Conservation (phyloP, 2,888 invertebrate genomes). For the Agrochola lota region DNA sequence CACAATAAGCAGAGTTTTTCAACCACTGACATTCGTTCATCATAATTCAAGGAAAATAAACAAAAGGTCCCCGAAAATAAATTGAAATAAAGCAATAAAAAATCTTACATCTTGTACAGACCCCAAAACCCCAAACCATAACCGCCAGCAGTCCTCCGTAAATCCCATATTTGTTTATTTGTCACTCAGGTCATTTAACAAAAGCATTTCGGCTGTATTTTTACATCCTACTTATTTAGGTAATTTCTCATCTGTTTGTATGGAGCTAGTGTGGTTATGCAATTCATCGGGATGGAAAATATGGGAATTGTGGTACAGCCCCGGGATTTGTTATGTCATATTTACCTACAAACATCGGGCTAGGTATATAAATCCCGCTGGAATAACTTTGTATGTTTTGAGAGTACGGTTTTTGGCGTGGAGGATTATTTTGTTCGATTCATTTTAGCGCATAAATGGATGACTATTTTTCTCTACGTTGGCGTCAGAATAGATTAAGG, state of each 20-base stretch:
- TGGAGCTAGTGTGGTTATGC: slow-evolving; percentile 39
- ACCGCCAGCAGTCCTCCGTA: slow-evolving; percentile 40
- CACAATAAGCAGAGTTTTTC: no score
- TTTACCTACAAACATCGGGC: slow-evolving; percentile 50
- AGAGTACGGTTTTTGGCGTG: slow-evolving; percentile 8
- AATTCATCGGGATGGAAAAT: slow-evolving; percentile 40
- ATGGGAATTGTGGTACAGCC: slow-evolving; percentile 28
- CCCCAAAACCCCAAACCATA: slow-evolving; percentile 42
- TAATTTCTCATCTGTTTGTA: slow-evolving; percentile 27
- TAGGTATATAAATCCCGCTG: slow-evolving; percentile 36
- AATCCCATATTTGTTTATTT: slow-evolving; percentile 57
- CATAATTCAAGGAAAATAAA: slow-evolving; percentile 10
- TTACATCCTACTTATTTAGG: slow-evolving; percentile 39
- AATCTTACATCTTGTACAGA: slow-evolving; percentile 39
- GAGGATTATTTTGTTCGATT: slow-evolving; percentile 18
- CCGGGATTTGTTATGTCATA: slow-evolving; percentile 53
- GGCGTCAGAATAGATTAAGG: no score
- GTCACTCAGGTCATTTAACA: slow-evolving; percentile 67
- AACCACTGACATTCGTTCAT: background rate
- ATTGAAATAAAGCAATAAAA: slow-evolving; percentile 44
- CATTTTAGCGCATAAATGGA: slow-evolving; percentile 9
- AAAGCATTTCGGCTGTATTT: slow-evolving; percentile 49
- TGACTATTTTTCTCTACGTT: background rate
- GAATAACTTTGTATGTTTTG: slow-evolving; percentile 40
- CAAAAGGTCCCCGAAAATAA: slow-evolving; percentile 4